These are phyloP conservation scores for Leucophora obtusa DNA, from an alignment of 2,888 invertebrate genomes.

Conservation along the genomic window DNA sequence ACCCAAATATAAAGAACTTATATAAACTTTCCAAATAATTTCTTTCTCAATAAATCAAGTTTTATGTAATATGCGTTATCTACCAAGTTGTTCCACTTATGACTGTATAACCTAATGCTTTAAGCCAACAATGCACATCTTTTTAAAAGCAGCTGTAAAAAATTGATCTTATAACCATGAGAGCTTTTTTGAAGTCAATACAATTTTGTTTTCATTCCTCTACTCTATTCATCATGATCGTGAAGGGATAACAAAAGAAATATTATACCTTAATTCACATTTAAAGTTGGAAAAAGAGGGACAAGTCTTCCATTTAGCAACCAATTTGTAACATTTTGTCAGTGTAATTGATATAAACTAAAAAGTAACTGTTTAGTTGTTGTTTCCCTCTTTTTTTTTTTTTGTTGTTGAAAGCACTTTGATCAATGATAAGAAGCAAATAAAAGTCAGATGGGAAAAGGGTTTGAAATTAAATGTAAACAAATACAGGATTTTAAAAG, in stretches of 20 bases:
- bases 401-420: constrained; percentile 24
- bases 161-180: not conserved
- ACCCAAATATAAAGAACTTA: too few relatives aligned
- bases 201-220: constrained; percentile 5
- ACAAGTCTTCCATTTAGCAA: constrained; percentile 45
- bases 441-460: constrained; percentile 31
- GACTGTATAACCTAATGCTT: not conserved
- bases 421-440: constrained; percentile 42
- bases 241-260: constrained; percentile 54
- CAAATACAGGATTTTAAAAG: constrained; percentile 11
- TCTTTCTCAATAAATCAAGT: too few relatives aligned
- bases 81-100: not conserved
- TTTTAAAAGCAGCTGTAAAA: constrained; percentile 34
- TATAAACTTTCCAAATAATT: too few relatives aligned
- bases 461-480: constrained; percentile 11
- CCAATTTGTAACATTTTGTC: constrained; percentile 58
- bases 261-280: constrained; percentile 36
- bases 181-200: not conserved
- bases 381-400: not conserved
- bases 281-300: constrained; percentile 29
- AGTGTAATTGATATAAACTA: constrained; percentile 54
- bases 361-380: constrained; percentile 48
- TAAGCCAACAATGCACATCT: not conserved
- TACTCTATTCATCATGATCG: constrained; percentile 45
- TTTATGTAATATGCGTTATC: too few relatives aligned